A percentile compares a stretch with the other conserved stretches of the same genome.
Conservation (phyloP, 2,113 vertebrate genomes). For the Gymnogyps californianus region DNA sequence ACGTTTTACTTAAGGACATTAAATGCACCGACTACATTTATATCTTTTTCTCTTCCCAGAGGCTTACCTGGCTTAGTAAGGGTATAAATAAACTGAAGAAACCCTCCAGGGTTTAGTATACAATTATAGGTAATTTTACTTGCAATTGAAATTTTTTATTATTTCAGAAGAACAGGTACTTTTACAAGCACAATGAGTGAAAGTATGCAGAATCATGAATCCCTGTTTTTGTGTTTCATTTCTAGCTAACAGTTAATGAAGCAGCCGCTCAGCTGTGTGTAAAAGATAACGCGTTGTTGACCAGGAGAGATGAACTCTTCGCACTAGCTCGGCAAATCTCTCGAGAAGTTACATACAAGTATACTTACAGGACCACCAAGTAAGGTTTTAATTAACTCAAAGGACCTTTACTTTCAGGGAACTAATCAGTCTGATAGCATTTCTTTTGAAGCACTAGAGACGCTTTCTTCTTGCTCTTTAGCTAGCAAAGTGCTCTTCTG, state of each 20-base stretch:
- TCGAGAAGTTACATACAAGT: slow-evolving; percentile 96
- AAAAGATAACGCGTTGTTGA: slow-evolving; percentile 88
- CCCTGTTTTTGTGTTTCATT: slow-evolving; percentile 39
- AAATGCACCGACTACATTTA: not conserved
- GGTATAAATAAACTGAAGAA: not conserved
- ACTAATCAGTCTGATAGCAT: not conserved
- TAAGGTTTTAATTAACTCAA: slow-evolving; percentile 64
- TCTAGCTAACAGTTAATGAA: slow-evolving; percentile 93
- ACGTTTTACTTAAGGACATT: not conserved
- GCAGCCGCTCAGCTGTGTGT: slow-evolving; percentile 94
- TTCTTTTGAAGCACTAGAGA: not conserved
- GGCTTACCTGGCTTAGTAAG: not conserved
- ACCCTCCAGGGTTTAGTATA: not conserved
- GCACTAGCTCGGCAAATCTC: slow-evolving; percentile 92
- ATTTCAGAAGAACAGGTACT: not conserved
- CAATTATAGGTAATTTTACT: not conserved
- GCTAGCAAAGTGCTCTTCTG: not conserved
- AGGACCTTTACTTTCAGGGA: not conserved
- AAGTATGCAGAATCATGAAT: not conserved
- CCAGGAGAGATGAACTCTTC: slow-evolving; percentile 92
- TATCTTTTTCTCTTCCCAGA: not conserved
- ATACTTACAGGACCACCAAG: slow-evolving; percentile 94
- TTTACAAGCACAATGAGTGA: not conserved
- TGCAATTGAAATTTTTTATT: not conserved
- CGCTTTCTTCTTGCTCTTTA: not conserved